Conservation (phyloP, 2,113 vertebrate genomes). For the Colossoma macropomum region DNA sequence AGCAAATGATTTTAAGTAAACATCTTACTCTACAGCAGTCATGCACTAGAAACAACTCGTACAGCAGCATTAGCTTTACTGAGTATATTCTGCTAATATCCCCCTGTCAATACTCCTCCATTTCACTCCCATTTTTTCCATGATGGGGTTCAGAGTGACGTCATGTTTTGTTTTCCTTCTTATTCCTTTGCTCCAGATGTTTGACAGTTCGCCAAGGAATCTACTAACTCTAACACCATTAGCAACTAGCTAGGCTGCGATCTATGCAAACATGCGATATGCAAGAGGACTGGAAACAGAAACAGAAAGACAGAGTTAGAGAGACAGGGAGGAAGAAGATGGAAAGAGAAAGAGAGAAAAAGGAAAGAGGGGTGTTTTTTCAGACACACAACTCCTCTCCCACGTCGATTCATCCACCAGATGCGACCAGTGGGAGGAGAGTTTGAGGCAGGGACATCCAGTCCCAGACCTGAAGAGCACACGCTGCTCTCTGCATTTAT, state of each 20-base stretch:
- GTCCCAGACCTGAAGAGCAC: conserved; percentile 59
- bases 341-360: conserved; percentile 35
- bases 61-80: background rate
- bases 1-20: background rate
- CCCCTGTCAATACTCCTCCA: conserved; percentile 17
- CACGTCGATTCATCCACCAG: conserved; percentile 71
- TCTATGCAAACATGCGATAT: conserved; percentile 13
- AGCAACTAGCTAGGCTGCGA: background rate
- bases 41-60: background rate
- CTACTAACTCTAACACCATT: conserved; percentile 18
- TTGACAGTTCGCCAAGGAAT: conserved; percentile 48
- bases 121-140: conserved; percentile 48
- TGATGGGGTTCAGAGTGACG: conserved; percentile 45
- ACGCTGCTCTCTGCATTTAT: conserved; percentile 59
- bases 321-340: conserved; percentile 7
- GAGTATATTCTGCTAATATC: conserved; percentile 24
- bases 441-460: conserved; percentile 64
- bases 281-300: conserved; percentile 20
- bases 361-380: conserved; percentile 32
- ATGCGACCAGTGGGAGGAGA: conserved; percentile 64
- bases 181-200: conserved; percentile 64
- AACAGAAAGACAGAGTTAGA: conserved; percentile 19
- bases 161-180: conserved; percentile 56
- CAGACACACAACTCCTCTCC: conserved; percentile 43
- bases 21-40: too few relatives aligned